A percentile compares a stretch with the other conserved stretches of the same genome.
phyloP scores from a whole-genome alignment of 2,113 vertebrate genomes.

The Dendrocopos noguchii region DNA sequence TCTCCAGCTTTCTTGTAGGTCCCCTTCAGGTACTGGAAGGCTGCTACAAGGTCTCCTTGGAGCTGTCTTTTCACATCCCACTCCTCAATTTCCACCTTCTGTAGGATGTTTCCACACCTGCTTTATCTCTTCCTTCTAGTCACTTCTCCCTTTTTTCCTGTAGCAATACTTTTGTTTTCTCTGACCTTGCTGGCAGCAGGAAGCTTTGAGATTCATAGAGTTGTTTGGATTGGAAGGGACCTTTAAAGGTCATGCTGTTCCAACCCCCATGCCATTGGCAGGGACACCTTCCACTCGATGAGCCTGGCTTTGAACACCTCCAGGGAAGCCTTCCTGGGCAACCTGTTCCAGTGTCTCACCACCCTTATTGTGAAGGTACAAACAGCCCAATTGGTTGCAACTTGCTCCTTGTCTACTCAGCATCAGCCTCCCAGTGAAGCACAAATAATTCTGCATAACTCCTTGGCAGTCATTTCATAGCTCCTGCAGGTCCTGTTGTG shows the following conservation, averaged over 20 bases:
- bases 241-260: too few species aligned
- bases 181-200: not conserved
- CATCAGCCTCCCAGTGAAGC: not conserved
- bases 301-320: too few species aligned
- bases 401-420: fast-evolving
- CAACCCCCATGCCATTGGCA: too few species aligned
- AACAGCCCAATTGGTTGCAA: not conserved
- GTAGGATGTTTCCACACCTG: not conserved
- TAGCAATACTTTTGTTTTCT: not conserved
- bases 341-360: too few species aligned
- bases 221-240: too few species aligned
- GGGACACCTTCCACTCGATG: too few species aligned
- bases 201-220: not conserved
- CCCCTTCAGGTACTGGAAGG: too few species aligned
- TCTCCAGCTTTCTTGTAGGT: too few species aligned
- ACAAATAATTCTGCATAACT: not conserved
- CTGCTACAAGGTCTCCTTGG: too few species aligned
- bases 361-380: too few species aligned
- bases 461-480: not conserved
- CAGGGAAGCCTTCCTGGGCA: too few species aligned
- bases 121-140: not conserved
- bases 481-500: not conserved
- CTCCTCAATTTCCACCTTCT: not conserved
- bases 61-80: not conserved
- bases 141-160: not conserved